A percentile compares a stretch with the other conserved stretches of the same genome.
Conservation (phyloP, 2,888 invertebrate genomes). For the Achlya flavicornis region DNA sequence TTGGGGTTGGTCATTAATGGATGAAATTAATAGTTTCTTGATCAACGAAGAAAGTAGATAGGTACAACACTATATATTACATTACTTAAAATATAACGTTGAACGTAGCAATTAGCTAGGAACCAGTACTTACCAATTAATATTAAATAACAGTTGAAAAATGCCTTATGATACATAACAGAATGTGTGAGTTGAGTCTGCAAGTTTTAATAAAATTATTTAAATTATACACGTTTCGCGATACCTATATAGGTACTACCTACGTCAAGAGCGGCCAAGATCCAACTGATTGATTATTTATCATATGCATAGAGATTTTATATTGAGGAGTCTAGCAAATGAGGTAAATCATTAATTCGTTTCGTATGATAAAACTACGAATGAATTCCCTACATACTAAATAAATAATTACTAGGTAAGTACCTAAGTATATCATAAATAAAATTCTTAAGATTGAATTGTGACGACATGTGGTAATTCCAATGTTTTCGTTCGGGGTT, state of each 20-base stretch:
- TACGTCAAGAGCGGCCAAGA: background rate
- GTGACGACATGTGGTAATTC: background rate
- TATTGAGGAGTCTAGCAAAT: background rate
- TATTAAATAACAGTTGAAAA: background rate
- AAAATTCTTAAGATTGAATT: background rate
- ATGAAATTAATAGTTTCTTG: slow-evolving; percentile 2
- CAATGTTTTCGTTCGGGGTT: background rate
- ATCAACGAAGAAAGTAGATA: background rate
- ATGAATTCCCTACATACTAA: background rate
- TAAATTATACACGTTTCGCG: background rate
- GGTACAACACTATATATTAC: background rate
- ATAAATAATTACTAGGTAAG: no score
- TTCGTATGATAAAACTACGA: background rate
- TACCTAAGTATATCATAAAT: background rate
- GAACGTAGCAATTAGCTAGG: background rate
- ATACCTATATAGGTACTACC: background rate
- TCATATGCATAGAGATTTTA: background rate
- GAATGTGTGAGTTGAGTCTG: background rate
- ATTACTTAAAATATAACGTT: background rate
- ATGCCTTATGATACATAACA: background rate
- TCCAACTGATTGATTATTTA: background rate
- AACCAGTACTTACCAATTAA: background rate
- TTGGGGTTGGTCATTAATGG: background rate
- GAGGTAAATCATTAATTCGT: slow-evolving; percentile 5
- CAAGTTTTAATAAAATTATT: background rate